Evolutionary conservation across 2,113 vertebrate species (phyloP).

Genomic region (Rattus norvegicus): GRCr8 NC_086019.1:176294001-176294500

Average conservation of each 20-base stretch:
- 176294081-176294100: background rate
- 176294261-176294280: slow-evolving; percentile 57
- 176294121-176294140: slow-evolving; percentile 57
- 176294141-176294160: slow-evolving; percentile 58
- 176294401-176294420: background rate
- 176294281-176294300: slow-evolving; percentile 74
- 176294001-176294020: background rate
- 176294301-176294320: slow-evolving; percentile 57
- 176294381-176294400: background rate
- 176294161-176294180: slow-evolving; percentile 43
- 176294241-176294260: slow-evolving; percentile 55
- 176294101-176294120: background rate
- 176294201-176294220: slow-evolving; percentile 42
- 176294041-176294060: background rate
- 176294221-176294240: background rate
- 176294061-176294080: background rate
- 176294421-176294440: background rate
- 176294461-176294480: slow-evolving; percentile 54
- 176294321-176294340: background rate
- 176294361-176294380: background rate
- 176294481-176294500: slow-evolving; percentile 53
- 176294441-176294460: background rate
- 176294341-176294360: background rate
- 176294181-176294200: slow-evolving; percentile 54
- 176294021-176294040: background rate